A percentile compares a stretch with the other conserved stretches of the same genome.
These are phyloP conservation scores for Dicentrarchus labrax DNA, from an alignment of 2,113 vertebrate genomes.

Conservation along the genomic window DNA sequence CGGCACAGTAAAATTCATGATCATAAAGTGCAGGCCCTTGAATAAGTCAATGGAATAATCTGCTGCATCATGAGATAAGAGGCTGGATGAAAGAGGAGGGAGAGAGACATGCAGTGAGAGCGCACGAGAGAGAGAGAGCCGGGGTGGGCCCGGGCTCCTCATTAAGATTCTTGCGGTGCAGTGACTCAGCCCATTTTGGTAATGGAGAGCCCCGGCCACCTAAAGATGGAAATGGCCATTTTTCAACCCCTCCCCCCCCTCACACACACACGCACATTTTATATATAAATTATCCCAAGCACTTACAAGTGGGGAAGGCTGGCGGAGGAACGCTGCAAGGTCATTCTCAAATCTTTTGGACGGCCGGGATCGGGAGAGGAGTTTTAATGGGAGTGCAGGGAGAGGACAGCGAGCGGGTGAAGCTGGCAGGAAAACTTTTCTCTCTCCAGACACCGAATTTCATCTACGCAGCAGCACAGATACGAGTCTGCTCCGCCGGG, in stretches of 20 bases:
- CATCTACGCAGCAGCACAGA: neutral
- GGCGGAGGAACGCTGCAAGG: slow-evolving; percentile 78
- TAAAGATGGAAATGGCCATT: slow-evolving; percentile 87
- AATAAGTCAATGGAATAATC: slow-evolving; percentile 79
- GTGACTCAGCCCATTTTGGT: slow-evolving; percentile 89
- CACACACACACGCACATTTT: slow-evolving; percentile 76
- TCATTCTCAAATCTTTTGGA: slow-evolving; percentile 81
- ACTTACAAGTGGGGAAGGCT: slow-evolving; percentile 74
- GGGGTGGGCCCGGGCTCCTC: slow-evolving; percentile 64
- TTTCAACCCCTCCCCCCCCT: slow-evolving; percentile 76
- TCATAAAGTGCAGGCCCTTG: slow-evolving; percentile 75
- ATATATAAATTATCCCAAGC: slow-evolving; percentile 87
- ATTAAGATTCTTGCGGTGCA: slow-evolving; percentile 84
- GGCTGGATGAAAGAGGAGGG: slow-evolving; percentile 49
- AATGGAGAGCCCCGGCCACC: slow-evolving; percentile 87
- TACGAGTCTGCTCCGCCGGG: too few species aligned
- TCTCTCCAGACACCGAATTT: neutral
- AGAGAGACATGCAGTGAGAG: neutral
- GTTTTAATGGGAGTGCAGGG: slow-evolving; percentile 69
- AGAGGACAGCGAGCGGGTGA: slow-evolving; percentile 29
- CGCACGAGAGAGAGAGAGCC: neutral
- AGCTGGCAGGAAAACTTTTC: neutral
- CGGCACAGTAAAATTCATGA: slow-evolving; percentile 71
- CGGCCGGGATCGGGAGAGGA: slow-evolving; percentile 51
- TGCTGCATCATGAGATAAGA: slow-evolving; percentile 78